These are phyloP conservation scores for Archips xylosteana DNA, from an alignment of 2,888 invertebrate genomes.

Conservation along the genomic window DNA sequence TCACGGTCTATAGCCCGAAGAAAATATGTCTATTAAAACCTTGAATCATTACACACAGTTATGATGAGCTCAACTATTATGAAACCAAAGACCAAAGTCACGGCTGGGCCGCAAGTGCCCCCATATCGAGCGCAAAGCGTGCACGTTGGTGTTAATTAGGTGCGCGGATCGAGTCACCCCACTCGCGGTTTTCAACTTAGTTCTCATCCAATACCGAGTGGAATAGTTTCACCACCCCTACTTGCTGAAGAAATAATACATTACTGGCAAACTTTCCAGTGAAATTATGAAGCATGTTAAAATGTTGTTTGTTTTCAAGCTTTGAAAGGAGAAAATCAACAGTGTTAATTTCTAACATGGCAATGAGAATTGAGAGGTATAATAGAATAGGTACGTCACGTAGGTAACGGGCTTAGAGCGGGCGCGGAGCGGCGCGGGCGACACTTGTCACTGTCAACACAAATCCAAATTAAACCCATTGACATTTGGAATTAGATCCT, in stretches of 20 bases:
- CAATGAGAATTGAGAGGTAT: slow-evolving; percentile 12
- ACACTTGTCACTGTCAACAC: slow-evolving; percentile 52
- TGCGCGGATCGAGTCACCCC: background rate
- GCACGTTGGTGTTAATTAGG: slow-evolving; percentile 16
- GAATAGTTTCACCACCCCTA: slow-evolving; percentile 26
- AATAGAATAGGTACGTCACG: slow-evolving; percentile 34
- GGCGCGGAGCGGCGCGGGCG: slow-evolving; percentile 19
- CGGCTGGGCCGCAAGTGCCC: too few relatives aligned
- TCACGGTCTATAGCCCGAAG: too few relatives aligned
- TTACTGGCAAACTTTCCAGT: slow-evolving; percentile 1
- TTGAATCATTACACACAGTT: too few relatives aligned
- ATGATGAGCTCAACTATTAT: too few relatives aligned
- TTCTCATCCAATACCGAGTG: background rate
- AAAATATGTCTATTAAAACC: too few relatives aligned
- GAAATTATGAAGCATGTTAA: slow-evolving; percentile 9
- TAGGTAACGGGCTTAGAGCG: slow-evolving; percentile 20
- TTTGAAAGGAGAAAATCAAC: slow-evolving; percentile 12
- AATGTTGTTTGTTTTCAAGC: slow-evolving; percentile 17
- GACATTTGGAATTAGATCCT: slow-evolving; percentile 72
- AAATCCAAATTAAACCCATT: slow-evolving; percentile 78
- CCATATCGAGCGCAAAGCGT: too few relatives aligned
- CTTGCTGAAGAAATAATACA: slow-evolving; percentile 25
- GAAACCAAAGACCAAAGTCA: too few relatives aligned
- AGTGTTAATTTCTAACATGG: slow-evolving; percentile 11
- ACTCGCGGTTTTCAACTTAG: slow-evolving; percentile 21